A percentile compares a stretch with the other conserved stretches of the same genome.
These are phyloP conservation scores for Phortica variegata DNA, from an alignment of 1,140 invertebrate genomes.

Conservation along the genomic window DNA sequence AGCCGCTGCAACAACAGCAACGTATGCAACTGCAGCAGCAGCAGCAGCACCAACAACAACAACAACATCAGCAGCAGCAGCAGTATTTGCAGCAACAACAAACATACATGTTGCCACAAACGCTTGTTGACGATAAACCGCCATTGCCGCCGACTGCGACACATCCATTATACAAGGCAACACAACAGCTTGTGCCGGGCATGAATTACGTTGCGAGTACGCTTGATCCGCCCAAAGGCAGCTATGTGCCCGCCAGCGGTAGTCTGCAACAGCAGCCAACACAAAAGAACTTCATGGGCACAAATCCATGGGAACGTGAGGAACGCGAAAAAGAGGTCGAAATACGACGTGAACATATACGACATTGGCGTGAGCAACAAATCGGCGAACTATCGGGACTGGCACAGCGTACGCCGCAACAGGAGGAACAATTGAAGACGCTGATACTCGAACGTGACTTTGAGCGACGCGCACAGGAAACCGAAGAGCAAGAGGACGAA, in stretches of 20 bases:
- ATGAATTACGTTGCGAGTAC: constrained; percentile 61
- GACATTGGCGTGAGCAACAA: constrained; percentile 77
- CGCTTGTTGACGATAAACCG: constrained; percentile 61
- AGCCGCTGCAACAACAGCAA: constrained; percentile 55
- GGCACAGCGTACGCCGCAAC: constrained; percentile 70
- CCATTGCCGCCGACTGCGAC: constrained; percentile 73
- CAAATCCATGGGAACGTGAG: constrained; percentile 86
- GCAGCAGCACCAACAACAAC: constrained; percentile 29
- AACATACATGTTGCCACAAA: constrained; percentile 1
- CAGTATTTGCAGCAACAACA: constrained; percentile 20
- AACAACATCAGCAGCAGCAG: constrained; percentile 37
- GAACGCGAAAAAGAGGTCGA: constrained; percentile 75
- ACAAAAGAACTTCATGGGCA: constrained; percentile 35
- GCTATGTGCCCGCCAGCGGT: constrained; percentile 63
- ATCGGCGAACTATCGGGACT: constrained; percentile 74
- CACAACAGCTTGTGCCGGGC: constrained; percentile 59
- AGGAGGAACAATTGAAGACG: constrained; percentile 83
- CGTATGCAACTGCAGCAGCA: constrained; percentile 39
- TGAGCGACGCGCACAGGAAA: constrained; percentile 79
- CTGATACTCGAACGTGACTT: constrained; percentile 85
- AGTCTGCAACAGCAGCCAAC: constrained; percentile 26
- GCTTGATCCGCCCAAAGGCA: constrained; percentile 73
- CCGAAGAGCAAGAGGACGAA: constrained; percentile 74
- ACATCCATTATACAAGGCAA: constrained; percentile 70
- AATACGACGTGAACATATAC: constrained; percentile 49